Evolutionary conservation across 2,888 invertebrate species (phyloP), one percentile per base, ranked within the genome.

Genomic region (Ophion obscuratus): DNA sequence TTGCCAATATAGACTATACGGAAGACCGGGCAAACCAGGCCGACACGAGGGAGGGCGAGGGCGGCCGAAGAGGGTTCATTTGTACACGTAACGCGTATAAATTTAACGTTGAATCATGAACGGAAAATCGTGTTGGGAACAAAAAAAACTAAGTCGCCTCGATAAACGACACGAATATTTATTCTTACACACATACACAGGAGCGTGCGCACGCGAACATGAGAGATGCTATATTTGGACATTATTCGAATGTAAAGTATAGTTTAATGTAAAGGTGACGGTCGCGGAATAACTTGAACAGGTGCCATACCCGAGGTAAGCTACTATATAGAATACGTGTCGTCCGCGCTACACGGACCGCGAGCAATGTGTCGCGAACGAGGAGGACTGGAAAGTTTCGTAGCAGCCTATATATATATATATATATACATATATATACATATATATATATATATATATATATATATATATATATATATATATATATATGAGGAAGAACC

Each of bases 361-460:
- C n/a, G 20, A 62, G 57, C 14, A 64, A 53, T 62, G 27, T 27
- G 36, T 40, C 40, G 20, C 44, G 61, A 74, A 75, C 68, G 59
- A 62, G 61, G 74, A 67, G 68, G 40, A 40, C 40, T 44, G 74
- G 47, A 53, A 67, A 57, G 40, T 68, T 61, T 40, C 40, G 9
- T 40, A 7, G 40, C 40, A 68, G 68, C 67, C 74, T 68, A 27
- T 78, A 61, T 79, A 83, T 57, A 24, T 20, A 67, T 44, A 36
- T 27, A n/a, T 36, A 31, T 31, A 31, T 3, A 31, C 2, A 31
- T 31, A 31, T 3, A 31, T 31, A 31, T 31, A 31, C 2, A 31
- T 3, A 31, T 31, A 31, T 31, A 31, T 31, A 31, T 31, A 31
- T 31, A 31, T 31, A 31, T 31, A 31, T 31, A 31, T 31, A 31